Conservation (phyloP, 1,140 invertebrate genomes). For the Bombus terrestris region DNA sequence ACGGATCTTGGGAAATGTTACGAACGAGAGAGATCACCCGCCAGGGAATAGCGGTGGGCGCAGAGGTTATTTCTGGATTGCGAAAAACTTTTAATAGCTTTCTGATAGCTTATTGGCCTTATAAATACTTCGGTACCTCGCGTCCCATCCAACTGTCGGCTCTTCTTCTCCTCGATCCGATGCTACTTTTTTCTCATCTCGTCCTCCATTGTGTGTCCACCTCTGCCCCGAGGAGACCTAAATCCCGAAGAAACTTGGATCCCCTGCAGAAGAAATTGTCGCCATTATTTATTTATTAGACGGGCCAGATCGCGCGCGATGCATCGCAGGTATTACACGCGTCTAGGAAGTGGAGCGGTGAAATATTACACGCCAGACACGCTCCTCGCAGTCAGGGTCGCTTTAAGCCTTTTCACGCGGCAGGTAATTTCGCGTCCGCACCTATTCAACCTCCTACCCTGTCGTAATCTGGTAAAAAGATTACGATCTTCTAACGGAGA, state of each 20-base stretch:
- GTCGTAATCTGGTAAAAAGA: not conserved
- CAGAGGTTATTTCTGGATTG: slow-evolving; percentile 71
- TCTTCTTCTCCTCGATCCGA: not conserved
- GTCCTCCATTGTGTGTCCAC: not conserved
- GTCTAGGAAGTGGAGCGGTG: not conserved
- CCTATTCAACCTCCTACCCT: not conserved
- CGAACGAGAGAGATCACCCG: slow-evolving; percentile 59
- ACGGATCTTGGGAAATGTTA: slow-evolving; percentile 39
- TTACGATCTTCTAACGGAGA: slow-evolving; percentile 3
- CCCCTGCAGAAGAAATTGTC: slow-evolving; percentile 21
- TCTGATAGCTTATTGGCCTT: slow-evolving; percentile 74
- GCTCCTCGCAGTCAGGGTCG: not conserved
- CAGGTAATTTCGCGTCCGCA: not conserved
- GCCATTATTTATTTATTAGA: slow-evolving; percentile 38
- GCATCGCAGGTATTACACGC: not conserved
- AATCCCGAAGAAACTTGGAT: slow-evolving; percentile 7
- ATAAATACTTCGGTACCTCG: slow-evolving; percentile 73
- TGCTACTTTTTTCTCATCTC: not conserved
- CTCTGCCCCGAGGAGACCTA: not conserved
- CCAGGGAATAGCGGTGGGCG: slow-evolving; percentile 54
- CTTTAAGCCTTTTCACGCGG: not conserved
- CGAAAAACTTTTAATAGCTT: slow-evolving; percentile 77
- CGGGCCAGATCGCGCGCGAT: too few relatives aligned
- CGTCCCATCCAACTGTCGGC: slow-evolving; percentile 33
- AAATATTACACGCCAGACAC: not conserved